A percentile compares a stretch with the other conserved stretches of the same genome.
These are phyloP conservation scores for Microctenopoma steveboyesi DNA, from an alignment of 2,797 vertebrate genomes.

Conservation along the genomic window DNA sequence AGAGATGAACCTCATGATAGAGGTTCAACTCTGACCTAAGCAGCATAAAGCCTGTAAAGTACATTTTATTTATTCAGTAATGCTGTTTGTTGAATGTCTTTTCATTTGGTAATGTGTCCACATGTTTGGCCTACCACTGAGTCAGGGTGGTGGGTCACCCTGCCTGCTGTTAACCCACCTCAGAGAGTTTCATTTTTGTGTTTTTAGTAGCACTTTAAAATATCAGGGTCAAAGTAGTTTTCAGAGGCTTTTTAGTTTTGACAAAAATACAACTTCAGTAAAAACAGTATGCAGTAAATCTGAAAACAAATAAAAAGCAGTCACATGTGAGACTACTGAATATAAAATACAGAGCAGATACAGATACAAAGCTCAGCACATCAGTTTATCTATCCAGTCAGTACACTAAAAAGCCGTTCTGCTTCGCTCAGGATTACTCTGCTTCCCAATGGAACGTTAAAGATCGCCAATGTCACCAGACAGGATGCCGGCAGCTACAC, in stretches of 20 bases:
- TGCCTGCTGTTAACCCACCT: constrained; percentile 16
- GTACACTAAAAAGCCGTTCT: constrained; percentile 19
- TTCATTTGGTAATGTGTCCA: constrained; percentile 29
- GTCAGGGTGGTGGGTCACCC: constrained; percentile 29
- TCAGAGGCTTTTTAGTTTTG: constrained; percentile 5
- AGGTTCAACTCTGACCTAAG: constrained; percentile 29
- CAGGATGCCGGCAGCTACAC: constrained; percentile 89
- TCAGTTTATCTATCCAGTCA: not conserved
- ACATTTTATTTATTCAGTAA: constrained; percentile 45
- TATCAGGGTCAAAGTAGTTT: constrained; percentile 3
- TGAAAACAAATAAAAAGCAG: not conserved
- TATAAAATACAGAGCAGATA: not conserved
- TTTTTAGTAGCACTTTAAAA: constrained; percentile 13
- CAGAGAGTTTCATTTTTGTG: constrained; percentile 28
- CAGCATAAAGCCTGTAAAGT: constrained; percentile 29
- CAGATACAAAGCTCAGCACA: not conserved
- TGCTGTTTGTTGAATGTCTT: constrained; percentile 29
- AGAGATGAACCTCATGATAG: constrained; percentile 1
- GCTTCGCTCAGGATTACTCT: constrained; percentile 79
- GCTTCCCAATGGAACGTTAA: constrained; percentile 89
- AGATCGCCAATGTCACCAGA: constrained; percentile 89
- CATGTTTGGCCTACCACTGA: constrained; percentile 22
- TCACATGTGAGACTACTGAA: not conserved
- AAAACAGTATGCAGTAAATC: not conserved
- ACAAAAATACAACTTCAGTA: not conserved